These are phyloP conservation scores for Synergus laeviventris DNA, from an alignment of 2,888 invertebrate species.

Conservation along the genomic window DNA sequence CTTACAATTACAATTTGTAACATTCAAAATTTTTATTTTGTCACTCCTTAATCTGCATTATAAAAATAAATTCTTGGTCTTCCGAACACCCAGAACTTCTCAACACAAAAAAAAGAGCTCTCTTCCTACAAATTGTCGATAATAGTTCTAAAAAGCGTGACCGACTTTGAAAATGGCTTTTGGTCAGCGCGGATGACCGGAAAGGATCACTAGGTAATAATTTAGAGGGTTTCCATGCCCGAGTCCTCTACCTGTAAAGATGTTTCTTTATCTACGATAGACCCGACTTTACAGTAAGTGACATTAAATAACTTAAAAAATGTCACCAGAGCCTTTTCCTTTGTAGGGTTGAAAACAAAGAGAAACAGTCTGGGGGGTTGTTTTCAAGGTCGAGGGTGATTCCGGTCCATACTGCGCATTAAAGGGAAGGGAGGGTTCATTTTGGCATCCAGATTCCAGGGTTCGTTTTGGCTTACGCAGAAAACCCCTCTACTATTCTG, in stretches of 20 bases:
- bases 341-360: neutral
- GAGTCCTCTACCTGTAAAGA: conserved; percentile 6
- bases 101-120: neutral
- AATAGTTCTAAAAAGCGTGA: conserved; percentile 16
- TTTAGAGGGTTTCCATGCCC: neutral
- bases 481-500: conserved; percentile 46
- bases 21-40: too few species aligned
- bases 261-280: conserved; percentile 5
- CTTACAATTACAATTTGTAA: neutral
- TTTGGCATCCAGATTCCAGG: conserved; percentile 18
- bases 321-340: neutral
- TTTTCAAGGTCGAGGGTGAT: conserved; percentile 16
- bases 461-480: neutral
- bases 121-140: neutral
- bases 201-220: conserved; percentile 15
- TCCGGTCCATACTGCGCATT: neutral
- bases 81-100: neutral
- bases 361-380: neutral
- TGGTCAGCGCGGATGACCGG: conserved; percentile 7
- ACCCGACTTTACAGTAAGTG: neutral
- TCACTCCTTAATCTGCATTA: too few species aligned
- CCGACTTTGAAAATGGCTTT: neutral
- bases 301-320: neutral
- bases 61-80: too few species aligned
- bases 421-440: neutral